Evolutionary conservation across 2,888 invertebrate genomes (phyloP), one percentile per base, ranked within the genome.

Genomic region (Ashinkailepas kermadecensis): DNA sequence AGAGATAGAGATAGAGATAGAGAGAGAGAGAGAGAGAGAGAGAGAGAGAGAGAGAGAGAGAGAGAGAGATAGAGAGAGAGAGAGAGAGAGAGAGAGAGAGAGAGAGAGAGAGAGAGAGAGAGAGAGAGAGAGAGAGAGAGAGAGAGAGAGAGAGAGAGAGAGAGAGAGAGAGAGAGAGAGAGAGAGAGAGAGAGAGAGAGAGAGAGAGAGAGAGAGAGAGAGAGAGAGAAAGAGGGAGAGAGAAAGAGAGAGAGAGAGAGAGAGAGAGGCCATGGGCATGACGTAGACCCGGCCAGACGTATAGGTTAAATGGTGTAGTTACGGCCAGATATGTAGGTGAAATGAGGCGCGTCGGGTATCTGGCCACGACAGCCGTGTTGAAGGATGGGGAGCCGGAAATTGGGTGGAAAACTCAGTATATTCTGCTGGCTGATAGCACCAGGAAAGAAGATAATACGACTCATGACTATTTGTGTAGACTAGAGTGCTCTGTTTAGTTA

Each of bases 61-160:
- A 70, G 74, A 70, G 74, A 70, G 74, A 70, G 74, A 70, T 9
- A 70, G 74, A 70, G 74, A 70, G 74, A 70, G 74, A 70, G 74
- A 58, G 58, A 58, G 58, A 58, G 58, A 58, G 58, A 58, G 58
- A 58, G 58, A 58, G 58, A 58, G 58, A 58, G 58, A 58, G 58
- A 58, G 58, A 58, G 58, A 58, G 58, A 58, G 58, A 58, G 58
- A 58, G 58, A 58, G 58, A 81, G 81, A 81, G 65, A 65, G 39
- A 81, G 81, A 81, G 65, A 65, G 65, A 81, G 81, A 81, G 65
- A 65, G 65, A 81, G 81, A 81, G 65, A 65, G 65, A 81, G 81
- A 81, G 65, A 65, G 65, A 65, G 64, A 62, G 62, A 62, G 39
- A 81, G 62, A 62, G 56, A 21, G 56, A 81, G 39, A 62, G 18